Conservation (phyloP, 2,113 vertebrate genomes). For the Hemichromis elongatus region DNA sequence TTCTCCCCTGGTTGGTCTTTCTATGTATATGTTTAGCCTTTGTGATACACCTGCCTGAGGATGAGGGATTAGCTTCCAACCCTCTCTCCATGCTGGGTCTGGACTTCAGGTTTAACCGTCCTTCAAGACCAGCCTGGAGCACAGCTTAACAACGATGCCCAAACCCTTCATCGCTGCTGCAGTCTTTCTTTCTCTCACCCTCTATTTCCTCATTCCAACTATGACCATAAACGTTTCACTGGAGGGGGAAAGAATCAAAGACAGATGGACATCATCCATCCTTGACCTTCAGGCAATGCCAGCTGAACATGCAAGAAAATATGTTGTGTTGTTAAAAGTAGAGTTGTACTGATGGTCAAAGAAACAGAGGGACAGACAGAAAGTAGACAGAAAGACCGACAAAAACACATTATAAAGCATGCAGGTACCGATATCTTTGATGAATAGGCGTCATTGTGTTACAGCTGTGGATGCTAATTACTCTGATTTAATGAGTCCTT, state of each 20-base stretch:
- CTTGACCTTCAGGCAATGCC: slow-evolving; percentile 58
- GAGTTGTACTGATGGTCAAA: neutral
- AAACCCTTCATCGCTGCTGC: slow-evolving; percentile 34
- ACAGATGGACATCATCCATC: slow-evolving; percentile 58
- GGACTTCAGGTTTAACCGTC: slow-evolving; percentile 63
- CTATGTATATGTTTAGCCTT: slow-evolving; percentile 76
- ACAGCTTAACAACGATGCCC: slow-evolving; percentile 55
- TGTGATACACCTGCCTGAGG: slow-evolving; percentile 71
- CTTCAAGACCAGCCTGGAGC: slow-evolving; percentile 66
- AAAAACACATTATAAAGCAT: slow-evolving; percentile 43
- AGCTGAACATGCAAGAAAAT: slow-evolving; percentile 27
- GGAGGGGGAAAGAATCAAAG: slow-evolving; percentile 51
- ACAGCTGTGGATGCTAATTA: slow-evolving; percentile 73
- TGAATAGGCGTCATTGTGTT: slow-evolving; percentile 71
- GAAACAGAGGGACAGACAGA: neutral
- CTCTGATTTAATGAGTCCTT: slow-evolving; percentile 69
- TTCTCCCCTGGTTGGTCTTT: slow-evolving; percentile 64
- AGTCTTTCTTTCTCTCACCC: slow-evolving; percentile 33
- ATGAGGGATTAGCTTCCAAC: slow-evolving; percentile 68
- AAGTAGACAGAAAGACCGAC: slow-evolving; percentile 11
- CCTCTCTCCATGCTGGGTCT: slow-evolving; percentile 48
- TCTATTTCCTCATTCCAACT: slow-evolving; percentile 45
- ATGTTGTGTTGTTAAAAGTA: slow-evolving; percentile 27
- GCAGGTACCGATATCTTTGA: slow-evolving; percentile 59
- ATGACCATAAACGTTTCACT: slow-evolving; percentile 45